Evolutionary conservation across 2,888 invertebrate genomes (phyloP).

Genomic region (Antheraea yamamai): DNA sequence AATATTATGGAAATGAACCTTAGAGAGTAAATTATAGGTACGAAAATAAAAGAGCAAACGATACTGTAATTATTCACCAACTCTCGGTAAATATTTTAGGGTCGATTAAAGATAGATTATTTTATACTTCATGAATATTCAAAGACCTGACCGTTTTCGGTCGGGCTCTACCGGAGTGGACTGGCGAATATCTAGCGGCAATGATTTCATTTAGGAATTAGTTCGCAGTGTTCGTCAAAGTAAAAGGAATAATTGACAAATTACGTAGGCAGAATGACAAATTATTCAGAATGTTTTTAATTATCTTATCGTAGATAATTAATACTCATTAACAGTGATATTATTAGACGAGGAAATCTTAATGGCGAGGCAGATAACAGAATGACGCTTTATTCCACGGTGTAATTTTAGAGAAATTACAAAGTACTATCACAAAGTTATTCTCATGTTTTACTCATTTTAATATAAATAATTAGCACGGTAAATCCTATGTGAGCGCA

Average conservation of each 20-base stretch:
- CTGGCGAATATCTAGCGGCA: conserved; percentile 9
- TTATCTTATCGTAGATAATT: neutral
- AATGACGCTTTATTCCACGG: neutral
- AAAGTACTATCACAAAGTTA: neutral
- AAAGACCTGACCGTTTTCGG: conserved; percentile 20
- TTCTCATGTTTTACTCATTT: neutral
- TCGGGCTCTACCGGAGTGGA: conserved; percentile 10
- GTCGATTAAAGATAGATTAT: conserved; percentile 20
- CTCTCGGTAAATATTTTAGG: conserved; percentile 21
- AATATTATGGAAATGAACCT: neutral
- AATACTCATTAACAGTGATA: neutral
- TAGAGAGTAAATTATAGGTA: neutral
- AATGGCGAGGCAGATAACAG: neutral
- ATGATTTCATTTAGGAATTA: conserved; percentile 7
- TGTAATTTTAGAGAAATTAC: too few relatives aligned
- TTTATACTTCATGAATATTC: conserved; percentile 23
- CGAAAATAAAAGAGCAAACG: conserved; percentile 18
- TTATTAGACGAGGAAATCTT: neutral
- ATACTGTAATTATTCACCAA: conserved; percentile 8
- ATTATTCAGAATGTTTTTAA: neutral
- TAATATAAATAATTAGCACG: neutral
- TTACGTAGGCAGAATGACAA: neutral
- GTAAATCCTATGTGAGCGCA: too few relatives aligned
- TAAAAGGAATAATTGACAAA: conserved; percentile 6
- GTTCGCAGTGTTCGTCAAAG: conserved; percentile 5